phyloP scores from a whole-genome alignment of 2,888 invertebrate species.

The Meta bourneti region DNA sequence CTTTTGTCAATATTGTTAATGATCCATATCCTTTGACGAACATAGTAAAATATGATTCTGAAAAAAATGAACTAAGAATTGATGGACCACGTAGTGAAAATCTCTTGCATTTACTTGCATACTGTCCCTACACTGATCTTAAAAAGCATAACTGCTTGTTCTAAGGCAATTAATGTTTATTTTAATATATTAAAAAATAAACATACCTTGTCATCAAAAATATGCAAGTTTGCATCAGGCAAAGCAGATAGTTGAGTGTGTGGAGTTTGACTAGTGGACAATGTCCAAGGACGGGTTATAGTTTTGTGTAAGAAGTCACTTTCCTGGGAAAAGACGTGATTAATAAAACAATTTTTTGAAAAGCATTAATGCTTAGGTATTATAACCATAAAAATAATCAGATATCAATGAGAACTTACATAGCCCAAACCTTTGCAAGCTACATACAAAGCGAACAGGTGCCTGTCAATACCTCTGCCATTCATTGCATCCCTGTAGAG shows the following conservation, averaged over 20 bases:
- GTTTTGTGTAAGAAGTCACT: conserved; percentile 82
- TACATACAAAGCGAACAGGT: conserved; percentile 82
- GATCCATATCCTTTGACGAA: too few relatives aligned
- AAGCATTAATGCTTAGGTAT: neutral
- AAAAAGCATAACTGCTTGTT: too few relatives aligned
- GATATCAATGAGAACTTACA: conserved; percentile 80
- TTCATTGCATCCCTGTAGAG: conserved; percentile 82
- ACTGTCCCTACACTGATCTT: too few relatives aligned
- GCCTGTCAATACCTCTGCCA: conserved; percentile 82
- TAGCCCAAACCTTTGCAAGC: conserved; percentile 82
- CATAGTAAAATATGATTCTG: too few relatives aligned
- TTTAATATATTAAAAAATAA: neutral
- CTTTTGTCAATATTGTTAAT: too few relatives aligned
- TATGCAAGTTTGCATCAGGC: conserved; percentile 81
- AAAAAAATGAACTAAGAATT: too few relatives aligned
- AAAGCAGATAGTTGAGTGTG: conserved; percentile 82
- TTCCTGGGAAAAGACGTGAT: conserved; percentile 34
- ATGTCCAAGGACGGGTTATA: conserved; percentile 82
- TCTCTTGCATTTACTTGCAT: too few relatives aligned
- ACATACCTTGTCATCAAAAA: conserved; percentile 81
- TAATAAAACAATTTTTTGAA: neutral
- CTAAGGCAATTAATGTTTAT: too few relatives aligned
- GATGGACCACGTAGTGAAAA: too few relatives aligned
- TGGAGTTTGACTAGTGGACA: conserved; percentile 83
- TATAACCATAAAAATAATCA: neutral